Conservation (phyloP, 35 echinoderm and acorn worm species). For the Ophioderma brevispina region DNA sequence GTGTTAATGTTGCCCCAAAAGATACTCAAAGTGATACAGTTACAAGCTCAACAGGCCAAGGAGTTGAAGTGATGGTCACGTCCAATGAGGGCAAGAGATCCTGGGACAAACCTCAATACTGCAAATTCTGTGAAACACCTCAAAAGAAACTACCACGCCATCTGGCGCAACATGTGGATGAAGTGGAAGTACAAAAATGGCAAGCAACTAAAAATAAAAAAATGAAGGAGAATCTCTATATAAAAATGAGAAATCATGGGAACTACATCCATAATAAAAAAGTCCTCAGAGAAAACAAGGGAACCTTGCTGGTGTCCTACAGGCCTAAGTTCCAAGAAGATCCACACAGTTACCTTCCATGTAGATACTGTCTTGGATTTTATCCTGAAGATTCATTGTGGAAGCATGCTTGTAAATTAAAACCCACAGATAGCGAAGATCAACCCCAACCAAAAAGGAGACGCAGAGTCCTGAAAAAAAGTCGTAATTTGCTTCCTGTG, state of each 20-base stretch:
- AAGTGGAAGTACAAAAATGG: constrained; percentile 38
- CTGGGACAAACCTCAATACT: constrained; percentile 47
- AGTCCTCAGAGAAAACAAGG: constrained; percentile 28
- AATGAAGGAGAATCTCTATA: constrained; percentile 12
- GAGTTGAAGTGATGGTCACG: no score
- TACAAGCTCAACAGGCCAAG: no score
- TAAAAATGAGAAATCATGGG: constrained; percentile 43
- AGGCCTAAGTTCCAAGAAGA: constrained; percentile 5
- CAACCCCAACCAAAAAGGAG: constrained; percentile 18
- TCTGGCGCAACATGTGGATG: constrained; percentile 25
- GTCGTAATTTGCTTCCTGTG: neutral
- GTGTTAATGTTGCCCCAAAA: no score
- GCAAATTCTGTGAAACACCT: constrained; percentile 35
- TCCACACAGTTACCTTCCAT: constrained; percentile 46
- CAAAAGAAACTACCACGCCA: constrained; percentile 59
- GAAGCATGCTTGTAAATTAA: constrained; percentile 39
- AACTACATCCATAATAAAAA: constrained; percentile 51
- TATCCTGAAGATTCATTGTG: constrained; percentile 29
- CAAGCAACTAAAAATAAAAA: constrained; percentile 29
- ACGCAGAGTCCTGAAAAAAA: neutral
- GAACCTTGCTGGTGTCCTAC: constrained; percentile 26
- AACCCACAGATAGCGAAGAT: neutral
- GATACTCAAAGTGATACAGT: no score
- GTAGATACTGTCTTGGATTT: constrained; percentile 50
- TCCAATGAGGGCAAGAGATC: constrained; percentile 15